These are phyloP conservation scores for Perizoma affinitatum DNA, from an alignment of 2,888 invertebrate species.

Conservation along the genomic window DNA sequence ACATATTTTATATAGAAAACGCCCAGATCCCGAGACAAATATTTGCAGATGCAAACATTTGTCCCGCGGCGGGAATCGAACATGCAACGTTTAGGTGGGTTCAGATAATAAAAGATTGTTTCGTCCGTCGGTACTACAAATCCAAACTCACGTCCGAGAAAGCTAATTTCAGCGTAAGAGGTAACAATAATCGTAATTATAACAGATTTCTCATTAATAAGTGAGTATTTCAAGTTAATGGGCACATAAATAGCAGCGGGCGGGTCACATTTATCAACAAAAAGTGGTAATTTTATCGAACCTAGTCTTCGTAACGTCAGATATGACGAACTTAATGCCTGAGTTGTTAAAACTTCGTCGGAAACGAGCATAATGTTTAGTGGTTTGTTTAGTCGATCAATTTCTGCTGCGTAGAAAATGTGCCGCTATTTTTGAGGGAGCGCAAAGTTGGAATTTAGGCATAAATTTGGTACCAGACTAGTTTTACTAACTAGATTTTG, in stretches of 20 bases:
- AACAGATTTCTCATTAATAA: slow-evolving; percentile 77
- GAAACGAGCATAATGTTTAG: slow-evolving; percentile 51
- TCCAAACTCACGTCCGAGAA: slow-evolving; percentile 6
- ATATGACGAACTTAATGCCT: slow-evolving; percentile 61
- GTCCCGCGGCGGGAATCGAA: too few relatives aligned
- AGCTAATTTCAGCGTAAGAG: slow-evolving; percentile 43
- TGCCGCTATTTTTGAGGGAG: slow-evolving; percentile 35
- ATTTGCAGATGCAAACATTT: too few relatives aligned
- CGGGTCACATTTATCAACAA: slow-evolving; percentile 75
- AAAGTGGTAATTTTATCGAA: slow-evolving; percentile 78
- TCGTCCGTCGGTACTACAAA: slow-evolving; percentile 10
- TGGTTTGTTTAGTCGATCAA: slow-evolving; percentile 52
- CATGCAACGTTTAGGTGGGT: background rate
- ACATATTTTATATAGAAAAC: too few relatives aligned
- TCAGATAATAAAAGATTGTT: slow-evolving; percentile 4
- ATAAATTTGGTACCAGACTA: slow-evolving; percentile 30
- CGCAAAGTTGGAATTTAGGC: slow-evolving; percentile 32
- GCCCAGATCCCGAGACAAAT: too few relatives aligned
- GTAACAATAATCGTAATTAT: slow-evolving; percentile 70
- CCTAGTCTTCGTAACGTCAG: slow-evolving; percentile 64
- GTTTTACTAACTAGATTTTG: slow-evolving; percentile 29
- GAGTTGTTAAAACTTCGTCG: slow-evolving; percentile 59
- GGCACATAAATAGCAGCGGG: slow-evolving; percentile 74
- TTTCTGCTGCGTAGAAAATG: slow-evolving; percentile 42
- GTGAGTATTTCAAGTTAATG: slow-evolving; percentile 79